A percentile compares a stretch with the other conserved stretches of the same genome.
Conservation (phyloP, 37 sponge, comb jelly and placozoan species). For the Axinella damicornis region DNA sequence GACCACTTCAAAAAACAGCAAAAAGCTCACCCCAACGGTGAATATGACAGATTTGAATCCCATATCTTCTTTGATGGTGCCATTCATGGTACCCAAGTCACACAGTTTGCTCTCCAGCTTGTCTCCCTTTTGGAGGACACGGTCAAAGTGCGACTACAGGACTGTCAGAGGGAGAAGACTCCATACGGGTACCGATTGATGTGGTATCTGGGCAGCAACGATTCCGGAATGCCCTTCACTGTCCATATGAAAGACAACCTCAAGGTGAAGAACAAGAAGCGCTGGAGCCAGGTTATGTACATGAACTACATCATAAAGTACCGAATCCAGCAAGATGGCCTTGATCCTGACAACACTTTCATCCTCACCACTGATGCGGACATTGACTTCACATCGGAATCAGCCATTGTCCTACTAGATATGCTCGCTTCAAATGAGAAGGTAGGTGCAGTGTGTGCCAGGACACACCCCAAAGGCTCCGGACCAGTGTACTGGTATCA, state of each 20-base stretch:
- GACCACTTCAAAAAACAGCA: not conserved
- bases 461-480: slow-evolving; percentile 88
- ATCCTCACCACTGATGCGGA: slow-evolving; percentile 96
- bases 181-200: slow-evolving; percentile 78
- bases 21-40: not conserved
- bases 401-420: slow-evolving; percentile 80
- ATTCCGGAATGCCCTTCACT: slow-evolving; percentile 50
- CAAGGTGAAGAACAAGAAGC: slow-evolving; percentile 86
- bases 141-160: slow-evolving; percentile 40
- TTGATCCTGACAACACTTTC: slow-evolving; percentile 76
- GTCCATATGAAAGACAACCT: slow-evolving; percentile 85
- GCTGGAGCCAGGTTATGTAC: slow-evolving; percentile 97
- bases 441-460: slow-evolving; percentile 88
- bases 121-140: slow-evolving; percentile 76
- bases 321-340: slow-evolving; percentile 40
- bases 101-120: slow-evolving; percentile 76
- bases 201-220: slow-evolving; percentile 39
- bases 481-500: slow-evolving; percentile 94
- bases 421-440: slow-evolving; percentile 67
- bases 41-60: slow-evolving; percentile 65
- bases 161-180: slow-evolving; percentile 54
- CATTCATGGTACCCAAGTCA: slow-evolving; percentile 62
- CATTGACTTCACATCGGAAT: slow-evolving; percentile 83
- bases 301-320: slow-evolving; percentile 88
- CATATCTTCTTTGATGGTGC: slow-evolving; percentile 92